Evolutionary conservation across 1,140 invertebrate species (phyloP).

Genomic region (Bombus waltoni): DNA sequence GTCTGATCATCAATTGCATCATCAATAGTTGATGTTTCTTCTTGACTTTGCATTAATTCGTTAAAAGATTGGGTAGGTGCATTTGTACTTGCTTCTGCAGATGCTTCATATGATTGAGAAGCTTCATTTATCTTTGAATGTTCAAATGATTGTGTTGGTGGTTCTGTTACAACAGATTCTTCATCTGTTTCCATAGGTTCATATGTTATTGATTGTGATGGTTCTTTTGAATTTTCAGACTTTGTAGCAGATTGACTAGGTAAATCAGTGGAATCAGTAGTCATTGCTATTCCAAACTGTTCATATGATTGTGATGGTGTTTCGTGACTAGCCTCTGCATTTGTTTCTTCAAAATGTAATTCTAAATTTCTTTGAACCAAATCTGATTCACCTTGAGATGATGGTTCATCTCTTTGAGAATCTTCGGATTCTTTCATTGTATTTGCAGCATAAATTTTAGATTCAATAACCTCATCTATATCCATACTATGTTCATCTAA

Average conservation of each 20-base stretch:
- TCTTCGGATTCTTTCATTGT: slow-evolving; percentile 40
- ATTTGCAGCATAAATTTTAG: slow-evolving; percentile 46
- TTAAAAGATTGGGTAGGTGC: slow-evolving; percentile 79
- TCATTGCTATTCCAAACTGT: slow-evolving; percentile 62
- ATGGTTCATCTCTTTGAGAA: slow-evolving; percentile 59
- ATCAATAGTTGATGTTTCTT: slow-evolving; percentile 59
- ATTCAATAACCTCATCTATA: slow-evolving; percentile 56
- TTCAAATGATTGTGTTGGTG: slow-evolving; percentile 77
- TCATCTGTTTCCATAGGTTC: slow-evolving; percentile 74
- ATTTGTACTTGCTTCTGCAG: slow-evolving; percentile 65
- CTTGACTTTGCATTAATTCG: slow-evolving; percentile 72
- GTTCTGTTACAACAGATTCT: slow-evolving; percentile 60
- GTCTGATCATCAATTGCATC: slow-evolving; percentile 74
- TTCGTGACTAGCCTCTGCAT: slow-evolving; percentile 73
- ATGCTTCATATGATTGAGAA: slow-evolving; percentile 70
- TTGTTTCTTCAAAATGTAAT: slow-evolving; percentile 65
- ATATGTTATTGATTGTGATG: slow-evolving; percentile 70
- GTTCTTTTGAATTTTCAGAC: slow-evolving; percentile 73
- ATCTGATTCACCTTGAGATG: slow-evolving; percentile 61
- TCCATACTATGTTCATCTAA: slow-evolving; percentile 54
- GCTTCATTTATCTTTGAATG: slow-evolving; percentile 73
- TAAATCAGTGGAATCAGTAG: slow-evolving; percentile 68
- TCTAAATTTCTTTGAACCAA: slow-evolving; percentile 46
- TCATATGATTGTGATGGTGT: slow-evolving; percentile 78
- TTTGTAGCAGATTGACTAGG: slow-evolving; percentile 77